Base-by-base conservation (phyloP, 2,113 vertebrate genomes). In the Aptenodytes patagonicus region DNA sequence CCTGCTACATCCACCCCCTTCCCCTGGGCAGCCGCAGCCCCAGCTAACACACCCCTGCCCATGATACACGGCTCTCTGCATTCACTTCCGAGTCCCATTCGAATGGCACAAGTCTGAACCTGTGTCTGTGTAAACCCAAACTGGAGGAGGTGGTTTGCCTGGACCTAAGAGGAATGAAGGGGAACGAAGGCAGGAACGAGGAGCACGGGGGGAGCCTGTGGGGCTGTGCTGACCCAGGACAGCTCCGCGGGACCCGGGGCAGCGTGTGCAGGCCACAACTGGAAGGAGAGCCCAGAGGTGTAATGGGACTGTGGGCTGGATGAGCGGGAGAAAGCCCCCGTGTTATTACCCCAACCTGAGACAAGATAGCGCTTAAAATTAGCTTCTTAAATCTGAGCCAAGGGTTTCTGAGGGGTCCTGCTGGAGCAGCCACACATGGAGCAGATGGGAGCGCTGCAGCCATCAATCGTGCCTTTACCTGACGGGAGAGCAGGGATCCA, bases 201-300 rank as follows among this genome's bases (percentile, higher is more conserved):
- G 36, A 65, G 29, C 21, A n/a, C 1, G 3, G n/a, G 7, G 34
- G 28, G 22, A 71, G 24, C 17, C 18, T 3, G 0, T 5, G 38
- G 38, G 44, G 5, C 5, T 42, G n/a, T 16, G 57, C 57, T 89
- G 81, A 71, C 10, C 46, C n/a, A 24, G 11, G 9, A 57, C 60
- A 64, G 31, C 36, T 21, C n/a, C 0, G 1, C 0, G 3, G 34
- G 46, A 70, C 38, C 34, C 1, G 0, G 3, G 26, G 38, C 28
- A 18, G 13, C 2, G 26, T 17, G 46, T 42, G 42, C 58, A 21
- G 15, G 34, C 26, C 17, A 10, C 47, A 49, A 24, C 14, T 31
- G 62, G 36, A 21, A 66, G 26, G 25, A 62, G 31, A 52, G 20
- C 57, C 29, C 24, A 49, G 36, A 71, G 16, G 6, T 12, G 31